Evolutionary conservation across 1,140 invertebrate genomes (phyloP).

Genomic region (Ooceraea biroi): DNA sequence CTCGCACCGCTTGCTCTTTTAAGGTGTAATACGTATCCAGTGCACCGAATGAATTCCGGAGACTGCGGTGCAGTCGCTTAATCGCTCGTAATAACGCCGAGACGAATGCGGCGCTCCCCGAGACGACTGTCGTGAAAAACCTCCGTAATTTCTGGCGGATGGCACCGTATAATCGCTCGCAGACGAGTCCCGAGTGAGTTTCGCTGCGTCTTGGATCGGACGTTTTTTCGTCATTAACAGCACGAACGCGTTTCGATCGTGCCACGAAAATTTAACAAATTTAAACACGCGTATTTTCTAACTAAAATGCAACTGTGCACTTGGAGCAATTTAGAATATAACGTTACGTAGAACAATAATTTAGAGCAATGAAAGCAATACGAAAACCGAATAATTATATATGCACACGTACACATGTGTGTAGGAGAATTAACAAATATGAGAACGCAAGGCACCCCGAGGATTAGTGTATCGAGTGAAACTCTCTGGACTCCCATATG

Average conservation of each 20-base stretch:
- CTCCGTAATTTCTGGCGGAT: conserved; percentile 68
- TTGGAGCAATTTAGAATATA: too few relatives aligned
- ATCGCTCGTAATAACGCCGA: conserved; percentile 77
- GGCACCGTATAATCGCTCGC: conserved; percentile 56
- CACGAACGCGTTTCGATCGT: background rate
- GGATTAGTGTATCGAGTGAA: conserved; percentile 31
- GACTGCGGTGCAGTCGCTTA: conserved; percentile 70
- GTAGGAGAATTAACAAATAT: conserved; percentile 9
- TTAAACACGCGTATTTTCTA: background rate
- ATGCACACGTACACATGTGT: too few relatives aligned
- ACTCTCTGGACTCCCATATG: background rate
- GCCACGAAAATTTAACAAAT: conserved; percentile 6
- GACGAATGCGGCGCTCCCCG: conserved; percentile 69
- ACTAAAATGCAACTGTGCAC: too few relatives aligned
- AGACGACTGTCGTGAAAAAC: conserved; percentile 69
- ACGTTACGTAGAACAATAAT: too few relatives aligned
- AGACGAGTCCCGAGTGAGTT: conserved; percentile 52
- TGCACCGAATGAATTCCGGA: conserved; percentile 69
- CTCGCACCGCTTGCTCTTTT: conserved; percentile 73
- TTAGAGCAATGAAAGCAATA: too few relatives aligned
- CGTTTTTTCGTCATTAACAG: conserved; percentile 28
- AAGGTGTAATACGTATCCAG: conserved; percentile 72
- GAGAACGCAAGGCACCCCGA: conserved; percentile 3
- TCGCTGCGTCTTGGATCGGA: background rate
- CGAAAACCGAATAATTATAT: too few relatives aligned